Base-by-base conservation (phyloP, 2,797 vertebrate genomes). In the Florisuga fusca region DNA sequence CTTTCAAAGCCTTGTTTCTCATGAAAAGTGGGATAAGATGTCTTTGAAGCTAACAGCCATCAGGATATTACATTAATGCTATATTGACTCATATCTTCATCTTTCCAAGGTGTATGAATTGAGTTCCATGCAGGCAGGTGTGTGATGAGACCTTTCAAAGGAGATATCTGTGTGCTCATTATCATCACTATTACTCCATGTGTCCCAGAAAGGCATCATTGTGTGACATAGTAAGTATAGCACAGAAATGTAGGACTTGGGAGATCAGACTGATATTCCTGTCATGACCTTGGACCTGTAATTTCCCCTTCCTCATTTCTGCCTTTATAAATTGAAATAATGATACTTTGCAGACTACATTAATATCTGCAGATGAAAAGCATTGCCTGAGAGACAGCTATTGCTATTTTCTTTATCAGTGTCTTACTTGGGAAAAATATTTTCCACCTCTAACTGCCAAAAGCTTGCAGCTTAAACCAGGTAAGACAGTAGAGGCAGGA, bases 41-140 rank as follows among this genome's bases (percentile, higher is more conserved):
- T 38, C 92, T 96, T 96, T 93, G 94, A 97, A 96, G 89, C 59
- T 91, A 89, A 73, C 92, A 92, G 73, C 45, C 76, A 79, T 91
- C 82, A 88, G 85, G 62, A 90, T 91, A 90, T 69, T 95, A 75
- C 84, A 94, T 88, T 93, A 92, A 91, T 82, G 66, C 74, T 91
- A 54, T 93, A 93, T 86, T 93, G 93, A 95, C 79, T 93, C 76
- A 95, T 66, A 36, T 43, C 92, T 94, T 95, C 93, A 92, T 89
- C 84, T 55, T 96, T 93, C 84, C 45, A 66, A 90, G 45, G 77
- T 45, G 33, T 89, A 94, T 90, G 93, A 96, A 91, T 93, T 76
- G 69, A 92, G 79, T 71, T 91, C 59, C 38, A 46, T 76, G 62
- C 62, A 86, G 84, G 46, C 69, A 84, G 89, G 69, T 84, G 34